Base-by-base conservation (phyloP, 2,113 vertebrate species). In the Nesoenas mayeri region DNA sequence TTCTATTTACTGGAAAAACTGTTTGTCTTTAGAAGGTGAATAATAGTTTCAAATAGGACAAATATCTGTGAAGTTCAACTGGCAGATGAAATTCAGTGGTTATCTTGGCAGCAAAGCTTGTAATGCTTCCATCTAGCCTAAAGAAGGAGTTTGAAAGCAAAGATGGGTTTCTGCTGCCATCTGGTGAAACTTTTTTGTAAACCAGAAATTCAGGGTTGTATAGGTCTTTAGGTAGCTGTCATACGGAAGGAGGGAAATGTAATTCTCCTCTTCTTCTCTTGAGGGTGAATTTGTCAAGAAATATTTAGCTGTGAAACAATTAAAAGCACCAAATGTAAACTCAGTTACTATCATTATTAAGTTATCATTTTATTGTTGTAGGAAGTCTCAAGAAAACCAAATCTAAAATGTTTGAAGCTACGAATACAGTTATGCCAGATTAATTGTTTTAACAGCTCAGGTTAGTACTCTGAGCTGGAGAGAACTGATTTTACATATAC, bases 141-240 rank as follows among this genome's bases (percentile, higher is more conserved):
- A 29, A 66, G 50, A 32, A 67, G 47, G 34, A 67, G 10, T 3
- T 44, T 31, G 34, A 78, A 56, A 44, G 34, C 34, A 69, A 51
- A 62, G 22, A 38, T 1, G 5, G 53, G 10, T 91, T 94, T 94
- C 70, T 97, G 11, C 77, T 71, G 92, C 91, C 91, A 96, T 69
- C 87, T 97, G 62, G 24, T 88, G 88, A 85, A 67, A 28, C 60
- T 83, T 93, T 58, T 42, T 56, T 20, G 10, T 44, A 79, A 93
- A 83, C 79, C 58, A 85, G 54, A 57, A 85, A 85, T 40, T 69
- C 24, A 26, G 77, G 48, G 18, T 58, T 53, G 11, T 4, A 3
- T 19, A 6, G 71, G 6, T 38, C 17, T 74, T 72, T 28, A 14
- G 11, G 1, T 80, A 29, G 6, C 8, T 29, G 5, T 61, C n/a